Evolutionary conservation across 2,888 invertebrate species (phyloP).

Genomic region (Calameuta filiformis): DNA sequence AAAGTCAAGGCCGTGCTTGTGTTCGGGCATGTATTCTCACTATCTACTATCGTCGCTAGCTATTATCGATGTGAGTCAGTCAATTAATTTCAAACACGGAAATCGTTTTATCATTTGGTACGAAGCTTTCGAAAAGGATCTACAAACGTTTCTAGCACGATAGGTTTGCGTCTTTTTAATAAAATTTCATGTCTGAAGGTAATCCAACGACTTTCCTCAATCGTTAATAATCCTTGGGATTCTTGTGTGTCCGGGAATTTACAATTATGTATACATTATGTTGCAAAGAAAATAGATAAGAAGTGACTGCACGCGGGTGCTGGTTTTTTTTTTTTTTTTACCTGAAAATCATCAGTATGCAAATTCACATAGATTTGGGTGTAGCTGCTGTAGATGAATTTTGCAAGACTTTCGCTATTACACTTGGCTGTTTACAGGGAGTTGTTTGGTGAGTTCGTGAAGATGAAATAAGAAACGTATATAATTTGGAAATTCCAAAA

Average conservation of each 20-base stretch:
- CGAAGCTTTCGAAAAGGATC: background rate
- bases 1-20: constrained; percentile 48
- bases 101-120: background rate
- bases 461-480: background rate
- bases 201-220: background rate
- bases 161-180: background rate
- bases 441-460: background rate
- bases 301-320: too few relatives aligned
- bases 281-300: too few relatives aligned
- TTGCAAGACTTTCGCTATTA: too few relatives aligned
- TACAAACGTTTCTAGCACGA: background rate
- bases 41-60: background rate
- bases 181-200: background rate
- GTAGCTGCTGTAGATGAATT: too few relatives aligned
- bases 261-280: background rate
- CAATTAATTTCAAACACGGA: background rate
- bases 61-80: background rate
- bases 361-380: too few relatives aligned
- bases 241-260: background rate
- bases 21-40: background rate
- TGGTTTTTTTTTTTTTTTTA: too few relatives aligned
- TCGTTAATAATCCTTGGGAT: background rate
- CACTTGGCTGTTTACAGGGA: too few relatives aligned
- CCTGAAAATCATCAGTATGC: too few relatives aligned
- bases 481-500: background rate